A percentile compares a stretch with the other conserved stretches of the same genome.
Conservation (phyloP, 1,140 invertebrate genomes). For the Bombus sylvicola region DNA sequence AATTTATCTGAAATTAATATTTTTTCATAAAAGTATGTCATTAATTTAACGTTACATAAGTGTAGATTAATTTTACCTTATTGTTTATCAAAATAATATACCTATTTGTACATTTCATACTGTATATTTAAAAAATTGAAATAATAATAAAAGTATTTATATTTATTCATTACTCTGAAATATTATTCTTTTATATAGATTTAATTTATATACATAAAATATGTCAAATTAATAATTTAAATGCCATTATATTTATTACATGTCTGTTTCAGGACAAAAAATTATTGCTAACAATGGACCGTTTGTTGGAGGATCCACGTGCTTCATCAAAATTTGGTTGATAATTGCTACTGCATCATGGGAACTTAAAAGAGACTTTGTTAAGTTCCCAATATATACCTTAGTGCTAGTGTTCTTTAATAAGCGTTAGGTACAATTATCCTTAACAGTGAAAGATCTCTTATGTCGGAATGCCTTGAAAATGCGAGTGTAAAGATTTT, state of each 20-base stretch:
- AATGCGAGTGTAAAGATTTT: constrained; percentile 58
- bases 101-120: neutral
- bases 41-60: neutral
- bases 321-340: constrained; percentile 82
- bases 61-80: constrained; percentile 6
- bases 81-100: neutral
- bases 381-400: constrained; percentile 73
- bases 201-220: neutral
- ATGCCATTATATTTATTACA: neutral
- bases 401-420: constrained; percentile 70
- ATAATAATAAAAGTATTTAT: neutral
- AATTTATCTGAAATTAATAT: neutral
- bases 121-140: neutral
- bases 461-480: constrained; percentile 51
- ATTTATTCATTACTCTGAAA: constrained; percentile 1
- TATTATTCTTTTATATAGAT: neutral
- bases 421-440: constrained; percentile 55
- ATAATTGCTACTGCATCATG: constrained; percentile 74
- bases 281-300: constrained; percentile 75
- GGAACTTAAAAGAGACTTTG: constrained; percentile 79
- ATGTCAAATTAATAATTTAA: neutral
- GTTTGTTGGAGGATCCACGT: constrained; percentile 79
- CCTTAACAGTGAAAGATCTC: constrained; percentile 49
- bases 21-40: neutral
- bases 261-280: constrained; percentile 66